Conservation (phyloP, 1,140 invertebrate species). For the Procambarus virginalis region DNA sequence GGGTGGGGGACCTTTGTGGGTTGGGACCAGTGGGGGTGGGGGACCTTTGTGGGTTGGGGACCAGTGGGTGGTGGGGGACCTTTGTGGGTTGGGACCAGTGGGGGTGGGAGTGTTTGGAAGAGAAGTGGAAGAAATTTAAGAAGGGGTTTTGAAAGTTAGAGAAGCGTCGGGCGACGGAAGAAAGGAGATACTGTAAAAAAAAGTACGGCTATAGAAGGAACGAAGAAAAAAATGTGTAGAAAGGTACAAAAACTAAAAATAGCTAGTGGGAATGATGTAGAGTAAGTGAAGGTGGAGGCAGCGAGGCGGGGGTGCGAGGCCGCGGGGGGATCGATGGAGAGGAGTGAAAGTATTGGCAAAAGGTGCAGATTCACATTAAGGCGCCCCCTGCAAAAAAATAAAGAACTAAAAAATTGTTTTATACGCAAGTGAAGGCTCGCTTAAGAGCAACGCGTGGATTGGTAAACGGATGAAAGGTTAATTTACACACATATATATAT, state of each 20-base stretch:
- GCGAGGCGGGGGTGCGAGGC: neutral
- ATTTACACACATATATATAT: too few relatives aligned
- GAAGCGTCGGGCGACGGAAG: neutral
- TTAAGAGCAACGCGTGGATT: neutral
- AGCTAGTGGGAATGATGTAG: neutral
- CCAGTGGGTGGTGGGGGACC: too few relatives aligned
- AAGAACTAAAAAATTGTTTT: neutral
- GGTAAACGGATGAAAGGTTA: neutral
- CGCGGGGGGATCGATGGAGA: neutral
- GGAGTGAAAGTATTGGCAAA: neutral
- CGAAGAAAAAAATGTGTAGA: neutral
- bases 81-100: neutral
- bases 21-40: too few relatives aligned
- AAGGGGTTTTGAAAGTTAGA: neutral
- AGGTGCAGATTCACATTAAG: neutral
- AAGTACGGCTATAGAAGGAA: neutral
- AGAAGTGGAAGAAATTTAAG: neutral
- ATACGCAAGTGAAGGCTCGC: neutral
- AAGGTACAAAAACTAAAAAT: neutral
- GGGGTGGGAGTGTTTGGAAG: neutral
- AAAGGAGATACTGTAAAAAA: neutral
- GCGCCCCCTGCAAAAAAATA: neutral
- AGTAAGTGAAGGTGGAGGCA: neutral
- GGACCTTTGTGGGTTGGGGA: too few relatives aligned
- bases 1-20: too few relatives aligned